A percentile compares a stretch with the other conserved stretches of the same genome.
These are phyloP conservation scores for Chrosomus eos DNA, from an alignment of 2,797 vertebrate species.

Conservation along the genomic window DNA sequence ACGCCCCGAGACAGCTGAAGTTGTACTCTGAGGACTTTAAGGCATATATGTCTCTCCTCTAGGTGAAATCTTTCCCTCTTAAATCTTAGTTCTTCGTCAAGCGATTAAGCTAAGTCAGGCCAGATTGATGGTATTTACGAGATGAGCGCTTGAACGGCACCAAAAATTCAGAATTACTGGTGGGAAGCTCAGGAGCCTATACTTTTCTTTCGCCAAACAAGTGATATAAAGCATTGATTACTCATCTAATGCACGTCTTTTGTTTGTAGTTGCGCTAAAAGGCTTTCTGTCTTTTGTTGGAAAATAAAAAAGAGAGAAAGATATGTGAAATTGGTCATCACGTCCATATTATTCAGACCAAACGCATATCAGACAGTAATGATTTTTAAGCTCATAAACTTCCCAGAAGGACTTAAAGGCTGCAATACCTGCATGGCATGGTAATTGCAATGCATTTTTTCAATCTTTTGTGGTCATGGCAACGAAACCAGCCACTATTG, in stretches of 20 bases:
- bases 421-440: background rate
- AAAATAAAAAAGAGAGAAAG: background rate
- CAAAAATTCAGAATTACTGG: background rate
- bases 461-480: background rate
- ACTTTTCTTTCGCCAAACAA: background rate
- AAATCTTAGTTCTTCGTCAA: background rate
- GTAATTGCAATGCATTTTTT: background rate
- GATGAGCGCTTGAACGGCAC: background rate
- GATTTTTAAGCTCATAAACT: background rate
- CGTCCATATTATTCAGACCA: background rate
- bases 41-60: background rate
- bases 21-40: conserved; percentile 11
- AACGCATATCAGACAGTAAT: background rate
- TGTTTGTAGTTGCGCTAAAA: background rate
- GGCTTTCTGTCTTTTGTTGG: background rate
- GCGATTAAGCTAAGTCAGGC: background rate
- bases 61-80: background rate
- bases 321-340: background rate
- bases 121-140: conserved; percentile 3
- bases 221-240: background rate
- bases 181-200: background rate
- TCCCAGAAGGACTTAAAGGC: background rate
- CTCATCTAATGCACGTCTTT: background rate
- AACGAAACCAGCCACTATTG: background rate
- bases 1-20: conserved; percentile 22